Conservation (phyloP, 2,797 vertebrate species). For the Thunnus albacares region DNA sequence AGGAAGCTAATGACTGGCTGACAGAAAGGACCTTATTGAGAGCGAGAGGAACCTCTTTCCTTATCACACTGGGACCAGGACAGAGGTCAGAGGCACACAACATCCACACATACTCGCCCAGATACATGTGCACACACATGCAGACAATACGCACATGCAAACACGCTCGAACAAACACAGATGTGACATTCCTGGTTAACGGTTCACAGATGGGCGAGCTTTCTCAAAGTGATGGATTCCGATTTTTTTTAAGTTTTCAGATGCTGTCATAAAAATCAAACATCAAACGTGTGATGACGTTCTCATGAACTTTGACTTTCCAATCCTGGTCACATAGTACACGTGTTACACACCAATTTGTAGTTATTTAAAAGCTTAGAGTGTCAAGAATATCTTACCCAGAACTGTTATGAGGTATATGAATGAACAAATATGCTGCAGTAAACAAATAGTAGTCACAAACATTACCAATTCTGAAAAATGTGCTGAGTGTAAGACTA, state of each 20-base stretch:
- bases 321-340: background rate
- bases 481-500: background rate
- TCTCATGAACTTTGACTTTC: background rate
- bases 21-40: slow-evolving; percentile 48
- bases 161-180: slow-evolving; percentile 11
- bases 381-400: background rate
- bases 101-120: slow-evolving; percentile 38
- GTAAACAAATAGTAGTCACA: background rate
- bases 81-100: slow-evolving; percentile 65
- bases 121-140: slow-evolving; percentile 19
- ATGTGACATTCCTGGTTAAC: slow-evolving; percentile 44
- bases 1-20: slow-evolving; percentile 45
- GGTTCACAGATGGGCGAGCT: slow-evolving; percentile 39
- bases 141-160: slow-evolving; percentile 18
- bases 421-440: slow-evolving; percentile 13
- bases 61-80: slow-evolving; percentile 62
- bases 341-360: background rate
- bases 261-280: slow-evolving; percentile 4
- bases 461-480: background rate
- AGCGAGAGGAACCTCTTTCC: slow-evolving; percentile 46
- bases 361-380: background rate
- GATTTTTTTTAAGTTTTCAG: background rate
- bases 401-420: slow-evolving; percentile 2
- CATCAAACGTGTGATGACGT: background rate
- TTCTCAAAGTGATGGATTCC: background rate